phyloP scores from a whole-genome alignment of 1,140 invertebrate genomes.

The Zaprionus gabonicus region DNA sequence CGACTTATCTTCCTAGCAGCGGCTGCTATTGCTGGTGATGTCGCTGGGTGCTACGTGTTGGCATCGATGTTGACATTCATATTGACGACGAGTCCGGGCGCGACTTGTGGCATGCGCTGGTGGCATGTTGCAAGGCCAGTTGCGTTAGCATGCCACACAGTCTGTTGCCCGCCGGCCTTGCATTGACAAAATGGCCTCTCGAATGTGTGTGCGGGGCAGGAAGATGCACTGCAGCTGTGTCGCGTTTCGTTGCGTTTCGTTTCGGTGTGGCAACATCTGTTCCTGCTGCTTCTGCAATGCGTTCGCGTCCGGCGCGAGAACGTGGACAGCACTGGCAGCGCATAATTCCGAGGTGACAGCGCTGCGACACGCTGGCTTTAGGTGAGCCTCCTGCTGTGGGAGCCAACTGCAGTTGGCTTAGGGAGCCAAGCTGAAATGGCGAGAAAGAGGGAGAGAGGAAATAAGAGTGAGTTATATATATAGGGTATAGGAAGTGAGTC shows the following conservation, averaged over 20 bases:
- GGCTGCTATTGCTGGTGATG: neutral
- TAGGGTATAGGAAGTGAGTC: neutral
- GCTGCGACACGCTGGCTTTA: conserved; percentile 91
- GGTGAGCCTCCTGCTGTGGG: conserved; percentile 92
- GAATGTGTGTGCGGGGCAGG: conserved; percentile 92
- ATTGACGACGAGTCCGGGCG: conserved; percentile 91
- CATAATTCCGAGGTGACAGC: conserved; percentile 91
- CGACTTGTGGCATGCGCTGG: conserved; percentile 94
- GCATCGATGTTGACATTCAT: conserved; percentile 50
- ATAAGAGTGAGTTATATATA: conserved; percentile 93
- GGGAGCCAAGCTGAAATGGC: neutral
- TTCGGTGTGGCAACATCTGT: conserved; percentile 89
- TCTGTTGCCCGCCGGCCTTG: conserved; percentile 94
- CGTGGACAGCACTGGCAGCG: conserved; percentile 90
- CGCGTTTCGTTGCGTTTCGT: conserved; percentile 93
- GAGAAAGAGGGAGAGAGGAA: neutral
- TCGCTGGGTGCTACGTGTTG: conserved; percentile 42
- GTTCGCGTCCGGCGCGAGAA: conserved; percentile 88
- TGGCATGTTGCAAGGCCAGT: conserved; percentile 90
- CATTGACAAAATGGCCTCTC: conserved; percentile 95
- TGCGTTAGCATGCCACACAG: conserved; percentile 91
- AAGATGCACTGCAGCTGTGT: conserved; percentile 85
- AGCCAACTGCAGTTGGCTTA: neutral
- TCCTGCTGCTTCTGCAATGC: conserved; percentile 87
- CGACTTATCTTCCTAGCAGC: neutral